Evolutionary conservation across 2,888 invertebrate species (phyloP).

Genomic region (Atrina japonica): DNA sequence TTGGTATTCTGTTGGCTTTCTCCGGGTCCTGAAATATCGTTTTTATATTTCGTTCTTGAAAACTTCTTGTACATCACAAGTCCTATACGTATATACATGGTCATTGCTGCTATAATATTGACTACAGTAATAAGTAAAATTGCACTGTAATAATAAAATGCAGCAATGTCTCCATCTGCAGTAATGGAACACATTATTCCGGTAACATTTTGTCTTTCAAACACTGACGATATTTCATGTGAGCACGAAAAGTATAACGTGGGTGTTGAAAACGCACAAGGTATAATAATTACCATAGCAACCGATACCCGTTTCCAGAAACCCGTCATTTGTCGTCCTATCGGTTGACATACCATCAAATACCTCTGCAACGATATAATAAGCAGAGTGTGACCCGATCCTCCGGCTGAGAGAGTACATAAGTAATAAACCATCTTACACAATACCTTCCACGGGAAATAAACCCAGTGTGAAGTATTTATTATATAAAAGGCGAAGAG

Average conservation of each 20-base stretch:
- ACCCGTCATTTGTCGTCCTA: constrained; percentile 9
- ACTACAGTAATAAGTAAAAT: not conserved
- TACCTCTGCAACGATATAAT: not conserved
- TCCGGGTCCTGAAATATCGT: no score
- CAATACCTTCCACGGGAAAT: not conserved
- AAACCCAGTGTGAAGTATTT: not conserved
- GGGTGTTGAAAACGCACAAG: constrained; percentile 1
- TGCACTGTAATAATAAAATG: not conserved
- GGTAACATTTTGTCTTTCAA: constrained; percentile 3
- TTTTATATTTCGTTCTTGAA: no score
- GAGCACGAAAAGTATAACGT: not conserved
- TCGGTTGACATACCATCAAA: constrained; percentile 1
- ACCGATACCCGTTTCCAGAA: not conserved
- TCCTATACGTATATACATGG: constrained; percentile 6
- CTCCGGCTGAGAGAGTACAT: not conserved
- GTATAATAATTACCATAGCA: not conserved
- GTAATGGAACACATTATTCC: not conserved
- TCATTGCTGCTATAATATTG: not conserved
- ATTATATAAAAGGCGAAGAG: not conserved
- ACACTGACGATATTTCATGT: not conserved
- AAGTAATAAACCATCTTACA: not conserved
- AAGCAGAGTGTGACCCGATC: not conserved
- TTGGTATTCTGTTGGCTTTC: no score
- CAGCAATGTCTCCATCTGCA: not conserved
- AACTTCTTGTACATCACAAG: no score